Base-by-base conservation (phyloP, 2,888 invertebrate species). In the Electrophaes corylata region DNA sequence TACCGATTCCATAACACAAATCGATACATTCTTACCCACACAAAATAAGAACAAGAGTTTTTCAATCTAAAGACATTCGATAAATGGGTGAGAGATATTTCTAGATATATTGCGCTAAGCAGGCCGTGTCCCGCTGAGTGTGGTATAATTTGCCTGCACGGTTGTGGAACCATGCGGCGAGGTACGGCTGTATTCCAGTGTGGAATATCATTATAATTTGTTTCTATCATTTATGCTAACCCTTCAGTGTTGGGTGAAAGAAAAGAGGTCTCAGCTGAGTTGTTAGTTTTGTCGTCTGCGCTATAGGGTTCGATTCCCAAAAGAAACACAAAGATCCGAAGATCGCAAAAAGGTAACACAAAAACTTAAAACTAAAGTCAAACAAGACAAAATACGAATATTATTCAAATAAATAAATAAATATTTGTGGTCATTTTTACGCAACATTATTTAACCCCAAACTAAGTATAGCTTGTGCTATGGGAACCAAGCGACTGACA, bases 141-240 rank as follows among this genome's bases (percentile, higher is more conserved):
- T 68, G 69, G 81, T 75, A 82, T 84, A 86, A 86, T 86, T 86
- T 87, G 83, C 81, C 77, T 79, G 67, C 60, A 64, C 55, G 58
- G 60, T 47, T 41, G 45, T 64, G 61, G 65, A 69, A 58, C 70
- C 75, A 71, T 71, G 75, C 73, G 64, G 73, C 47, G 71, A 59
- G 51, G 66, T 70, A 65, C 71, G 64, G 70, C 19, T 10, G 46
- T 50, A 29, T 40, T 53, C 61, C 57, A 59, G 45, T 52, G 41
- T 43, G 31, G 23, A 39, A 50, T 47, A 16, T 33, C 31, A 41
- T 35, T 16, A 10, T 43, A 12, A 35, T 12, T 14, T 5, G 1
- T 29, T 10, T 5, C 4, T 0, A 14, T 6, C 14, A 2, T 14
- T 12, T 12, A 12, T 35, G 6, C 5, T 12, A 6, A 14, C 4